phyloP scores from a whole-genome alignment of 2,113 vertebrate species.

The Tringa solitaria region DNA sequence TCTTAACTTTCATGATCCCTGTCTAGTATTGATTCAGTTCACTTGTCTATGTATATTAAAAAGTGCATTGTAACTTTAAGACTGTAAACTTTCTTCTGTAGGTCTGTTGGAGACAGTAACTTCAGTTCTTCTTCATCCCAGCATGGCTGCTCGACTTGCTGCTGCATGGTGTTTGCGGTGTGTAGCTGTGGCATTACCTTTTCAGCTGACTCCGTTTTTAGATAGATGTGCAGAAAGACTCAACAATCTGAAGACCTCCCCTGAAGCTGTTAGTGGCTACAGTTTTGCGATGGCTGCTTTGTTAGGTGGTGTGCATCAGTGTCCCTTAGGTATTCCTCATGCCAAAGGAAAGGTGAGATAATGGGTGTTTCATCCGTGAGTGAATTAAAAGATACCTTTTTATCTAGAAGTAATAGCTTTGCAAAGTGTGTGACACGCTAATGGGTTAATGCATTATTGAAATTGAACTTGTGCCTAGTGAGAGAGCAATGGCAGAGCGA shows the following conservation, averaged over 20 bases:
- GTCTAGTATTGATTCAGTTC: background rate
- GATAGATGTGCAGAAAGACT: conserved; percentile 95
- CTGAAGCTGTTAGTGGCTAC: conserved; percentile 97
- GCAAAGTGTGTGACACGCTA: background rate
- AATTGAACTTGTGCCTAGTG: background rate
- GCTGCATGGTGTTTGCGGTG: conserved; percentile 96
- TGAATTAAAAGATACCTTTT: background rate
- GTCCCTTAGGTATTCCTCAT: conserved; percentile 94
- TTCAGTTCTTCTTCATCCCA: conserved; percentile 95
- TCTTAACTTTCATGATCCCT: background rate
- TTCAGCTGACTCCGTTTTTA: conserved; percentile 92
- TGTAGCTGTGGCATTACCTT: conserved; percentile 92
- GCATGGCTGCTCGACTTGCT: conserved; percentile 95
- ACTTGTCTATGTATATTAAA: background rate
- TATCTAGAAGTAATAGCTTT: background rate
- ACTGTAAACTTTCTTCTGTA: conserved; percentile 42
- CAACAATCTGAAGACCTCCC: conserved; percentile 94
- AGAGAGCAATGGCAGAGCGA: background rate
- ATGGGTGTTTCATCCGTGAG: background rate
- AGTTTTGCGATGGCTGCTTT: conserved; percentile 98
- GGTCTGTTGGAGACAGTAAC: conserved; percentile 94
- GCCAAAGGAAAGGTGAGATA: conserved; percentile 93
- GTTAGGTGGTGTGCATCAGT: conserved; percentile 95
- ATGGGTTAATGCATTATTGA: background rate
- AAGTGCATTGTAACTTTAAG: background rate